Conservation (phyloP, 2,888 invertebrate genomes). For the Cephus runcator region DNA sequence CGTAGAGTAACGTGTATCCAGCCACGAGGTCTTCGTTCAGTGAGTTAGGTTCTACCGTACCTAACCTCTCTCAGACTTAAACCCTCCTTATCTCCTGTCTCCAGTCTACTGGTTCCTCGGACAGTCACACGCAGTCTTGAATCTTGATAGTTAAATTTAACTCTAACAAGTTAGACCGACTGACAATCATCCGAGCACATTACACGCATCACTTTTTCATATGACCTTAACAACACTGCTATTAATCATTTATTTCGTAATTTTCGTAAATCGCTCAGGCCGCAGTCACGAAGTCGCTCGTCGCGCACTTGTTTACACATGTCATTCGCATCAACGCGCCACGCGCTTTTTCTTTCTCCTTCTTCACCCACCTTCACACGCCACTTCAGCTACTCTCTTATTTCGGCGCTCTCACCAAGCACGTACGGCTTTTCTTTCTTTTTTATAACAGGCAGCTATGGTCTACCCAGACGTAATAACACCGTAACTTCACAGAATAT, state of each 20-base stretch:
- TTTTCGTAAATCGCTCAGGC: not conserved
- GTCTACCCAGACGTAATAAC: not conserved
- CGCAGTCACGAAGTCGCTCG: not conserved
- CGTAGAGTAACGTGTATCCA: not conserved
- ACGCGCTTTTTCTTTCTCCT: conserved; percentile 21
- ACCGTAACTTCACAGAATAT: not conserved
- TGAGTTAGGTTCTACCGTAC: not conserved
- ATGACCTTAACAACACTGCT: not conserved
- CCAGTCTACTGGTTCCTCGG: not conserved
- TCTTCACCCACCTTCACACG: conserved; percentile 16
- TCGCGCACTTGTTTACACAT: conserved; percentile 5
- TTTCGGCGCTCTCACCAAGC: not conserved
- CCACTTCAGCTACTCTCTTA: not conserved
- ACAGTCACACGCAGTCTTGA: not conserved
- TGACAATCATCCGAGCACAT: not conserved
- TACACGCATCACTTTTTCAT: not conserved
- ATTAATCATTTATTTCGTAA: not conserved
- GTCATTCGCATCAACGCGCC: conserved; percentile 6
- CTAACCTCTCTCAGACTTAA: not conserved
- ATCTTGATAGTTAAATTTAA: not conserved
- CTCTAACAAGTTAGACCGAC: not conserved
- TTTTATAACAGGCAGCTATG: not conserved
- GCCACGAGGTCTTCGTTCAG: not conserved
- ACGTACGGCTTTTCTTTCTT: not conserved
- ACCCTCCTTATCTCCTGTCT: not conserved